phyloP scores from a whole-genome alignment of 2,888 invertebrate species.

The Hedychridium roseum region DNA sequence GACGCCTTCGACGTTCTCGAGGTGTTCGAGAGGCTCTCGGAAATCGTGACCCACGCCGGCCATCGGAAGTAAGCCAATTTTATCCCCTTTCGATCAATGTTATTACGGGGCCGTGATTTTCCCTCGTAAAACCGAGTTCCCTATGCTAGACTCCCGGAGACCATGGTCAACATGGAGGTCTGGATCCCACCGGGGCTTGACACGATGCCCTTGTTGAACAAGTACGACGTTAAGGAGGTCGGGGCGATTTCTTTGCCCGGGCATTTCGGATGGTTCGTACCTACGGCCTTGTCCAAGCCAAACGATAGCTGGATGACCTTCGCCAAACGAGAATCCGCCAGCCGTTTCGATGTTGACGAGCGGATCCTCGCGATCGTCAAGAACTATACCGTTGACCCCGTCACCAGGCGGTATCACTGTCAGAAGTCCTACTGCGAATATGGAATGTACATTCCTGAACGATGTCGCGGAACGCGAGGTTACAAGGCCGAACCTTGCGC shows the following conservation, averaged over 20 bases:
- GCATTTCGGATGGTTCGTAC: conserved; percentile 74
- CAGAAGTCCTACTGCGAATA: conserved; percentile 64
- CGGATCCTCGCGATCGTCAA: conserved; percentile 50
- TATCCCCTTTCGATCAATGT: too few relatives aligned
- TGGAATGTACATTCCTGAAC: conserved; percentile 70
- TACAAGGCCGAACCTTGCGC: conserved; percentile 43
- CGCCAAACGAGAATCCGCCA: conserved; percentile 61
- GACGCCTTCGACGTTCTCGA: conserved; percentile 61
- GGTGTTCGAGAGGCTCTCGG: conserved; percentile 58
- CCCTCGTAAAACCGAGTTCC: too few relatives aligned
- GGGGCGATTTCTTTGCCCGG: conserved; percentile 68
- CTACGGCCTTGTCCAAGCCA: conserved; percentile 56
- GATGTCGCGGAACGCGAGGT: conserved; percentile 61
- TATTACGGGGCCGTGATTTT: too few relatives aligned
- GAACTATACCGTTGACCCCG: conserved; percentile 49
- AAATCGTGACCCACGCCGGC: conserved; percentile 27
- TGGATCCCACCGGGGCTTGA: conserved; percentile 74
- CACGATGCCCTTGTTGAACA: conserved; percentile 61
- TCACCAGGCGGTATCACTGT: conserved; percentile 63
- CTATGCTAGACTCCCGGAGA: conserved; percentile 64
- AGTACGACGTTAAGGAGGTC: conserved; percentile 64
- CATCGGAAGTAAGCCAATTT: conserved; percentile 51
- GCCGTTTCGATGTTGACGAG: conserved; percentile 65
- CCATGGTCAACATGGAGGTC: conserved; percentile 75
- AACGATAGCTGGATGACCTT: conserved; percentile 71